Conservation (phyloP, 2,113 vertebrate genomes). For the Eulacestoma nigropectus region DNA sequence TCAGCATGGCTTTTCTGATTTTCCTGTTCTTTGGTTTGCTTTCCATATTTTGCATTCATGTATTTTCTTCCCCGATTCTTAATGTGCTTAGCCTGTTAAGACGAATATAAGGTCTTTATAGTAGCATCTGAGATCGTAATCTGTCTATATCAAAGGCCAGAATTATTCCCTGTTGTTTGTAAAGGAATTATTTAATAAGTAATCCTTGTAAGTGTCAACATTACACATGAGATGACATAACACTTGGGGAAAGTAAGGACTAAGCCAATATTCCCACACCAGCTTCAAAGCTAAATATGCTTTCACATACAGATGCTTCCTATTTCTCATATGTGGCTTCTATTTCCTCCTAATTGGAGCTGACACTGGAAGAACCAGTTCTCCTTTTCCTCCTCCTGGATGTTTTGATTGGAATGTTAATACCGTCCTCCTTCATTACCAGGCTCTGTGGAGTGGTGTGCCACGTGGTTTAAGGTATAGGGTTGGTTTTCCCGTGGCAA, state of each 20-base stretch:
- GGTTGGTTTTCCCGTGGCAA: background rate
- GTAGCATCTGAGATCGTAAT: slow-evolving; percentile 59
- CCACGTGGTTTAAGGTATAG: background rate
- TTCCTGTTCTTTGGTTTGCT: slow-evolving; percentile 29
- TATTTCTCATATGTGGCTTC: slow-evolving; percentile 58
- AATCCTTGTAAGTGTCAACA: slow-evolving; percentile 61
- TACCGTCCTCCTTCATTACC: background rate
- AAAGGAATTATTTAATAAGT: slow-evolving; percentile 72
- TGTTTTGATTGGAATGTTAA: slow-evolving; percentile 69
- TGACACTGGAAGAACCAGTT: slow-evolving; percentile 58
- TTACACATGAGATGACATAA: slow-evolving; percentile 64
- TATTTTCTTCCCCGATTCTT: slow-evolving; percentile 16
- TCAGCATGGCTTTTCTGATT: slow-evolving; percentile 10
- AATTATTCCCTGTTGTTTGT: slow-evolving; percentile 67
- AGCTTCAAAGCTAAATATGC: slow-evolving; percentile 66
- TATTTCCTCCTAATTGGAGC: slow-evolving; percentile 56
- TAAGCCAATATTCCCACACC: slow-evolving; percentile 62
- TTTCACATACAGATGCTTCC: slow-evolving; percentile 56
- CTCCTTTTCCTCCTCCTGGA: slow-evolving; percentile 54
- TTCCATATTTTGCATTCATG: slow-evolving; percentile 23
- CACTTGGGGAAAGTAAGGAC: slow-evolving; percentile 65
- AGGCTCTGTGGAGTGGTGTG: background rate
- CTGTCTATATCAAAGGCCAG: slow-evolving; percentile 66
- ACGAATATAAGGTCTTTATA: slow-evolving; percentile 31
- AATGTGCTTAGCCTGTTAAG: slow-evolving; percentile 34